Base-by-base conservation (phyloP, 2,797 vertebrate species). In the Chaetophractus vellerosus region DNA sequence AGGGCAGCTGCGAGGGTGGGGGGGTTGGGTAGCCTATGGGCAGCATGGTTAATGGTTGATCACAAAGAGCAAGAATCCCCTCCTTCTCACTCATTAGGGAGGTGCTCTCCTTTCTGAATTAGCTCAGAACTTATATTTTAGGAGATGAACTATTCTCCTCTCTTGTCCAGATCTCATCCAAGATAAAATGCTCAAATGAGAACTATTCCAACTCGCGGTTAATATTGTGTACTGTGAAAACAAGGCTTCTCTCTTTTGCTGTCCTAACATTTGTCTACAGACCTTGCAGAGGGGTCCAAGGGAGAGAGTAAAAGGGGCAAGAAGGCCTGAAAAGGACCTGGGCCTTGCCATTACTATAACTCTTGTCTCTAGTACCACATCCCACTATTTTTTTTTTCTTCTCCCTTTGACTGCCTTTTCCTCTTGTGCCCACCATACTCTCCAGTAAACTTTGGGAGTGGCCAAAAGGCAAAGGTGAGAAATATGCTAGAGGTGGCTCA, bases 121-220 rank as follows among this genome's bases (percentile, higher is more conserved):
- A 50, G 86, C 69, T 69, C 68, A 38, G 64, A 71, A 69, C 72
- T 88, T 59, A n/a, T 72, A n/a, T 79, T 93, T 90, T 28, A 79
- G 75, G 78, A 74, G 68, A n/a, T 26, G 36, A 55, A n/a, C 55
- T 69, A 45, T 33, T 94, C 68, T 66, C 2, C 71, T 85, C 71
- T 90, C 57, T 38, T 57, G 72, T 55, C 92, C 74, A 28, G 21
- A 64, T 93, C 45, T 90, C 76, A 93, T 82, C 88, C 55, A 52
- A 75, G 82, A 64, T 79, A 88, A 88, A 90, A 74, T 86, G 33
- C 63, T 81, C 68, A 74, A 41, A 55, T 1, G 69, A 61, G 74
- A 90, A 69, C 19, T 69, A 36, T 74, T 91, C 71, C 80, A 74
- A 36, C 41, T 66, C 91, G 75, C 71, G 78, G 74, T 88, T 95